Evolutionary conservation across 2,113 vertebrate genomes (phyloP).

Genomic region (Perca fluviatilis): DNA sequence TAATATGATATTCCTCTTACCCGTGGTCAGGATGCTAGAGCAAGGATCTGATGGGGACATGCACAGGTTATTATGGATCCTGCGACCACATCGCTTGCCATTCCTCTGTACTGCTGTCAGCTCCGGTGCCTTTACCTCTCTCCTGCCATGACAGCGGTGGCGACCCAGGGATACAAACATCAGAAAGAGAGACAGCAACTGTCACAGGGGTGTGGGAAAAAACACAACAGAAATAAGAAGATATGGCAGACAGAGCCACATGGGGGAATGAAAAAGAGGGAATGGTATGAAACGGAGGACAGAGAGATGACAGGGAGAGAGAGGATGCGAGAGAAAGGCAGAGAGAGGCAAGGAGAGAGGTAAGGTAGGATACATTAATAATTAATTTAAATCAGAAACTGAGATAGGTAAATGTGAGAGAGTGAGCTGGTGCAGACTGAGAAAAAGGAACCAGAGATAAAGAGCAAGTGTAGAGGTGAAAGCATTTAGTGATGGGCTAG

Average conservation of each 20-base stretch:
- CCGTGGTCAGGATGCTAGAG: conserved; percentile 86
- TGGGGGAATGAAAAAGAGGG: conserved; percentile 4
- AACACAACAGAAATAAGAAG: background rate
- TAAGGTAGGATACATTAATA: conserved; percentile 48
- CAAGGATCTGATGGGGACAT: conserved; percentile 87
- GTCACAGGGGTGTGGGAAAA: conserved; percentile 49
- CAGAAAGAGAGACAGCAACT: conserved; percentile 66
- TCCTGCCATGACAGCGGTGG: conserved; percentile 75
- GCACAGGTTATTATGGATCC: conserved; percentile 86
- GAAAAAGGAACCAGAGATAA: conserved; percentile 7
- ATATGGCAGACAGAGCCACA: conserved; percentile 20
- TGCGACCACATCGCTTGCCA: conserved; percentile 87
- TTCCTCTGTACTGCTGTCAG: conserved; percentile 73
- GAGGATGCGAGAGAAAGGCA: background rate
- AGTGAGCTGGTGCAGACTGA: background rate
- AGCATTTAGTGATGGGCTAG: conserved; percentile 10
- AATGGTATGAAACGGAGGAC: conserved; percentile 5
- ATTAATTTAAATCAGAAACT: conserved; percentile 48
- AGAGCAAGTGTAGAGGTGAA: conserved; percentile 34
- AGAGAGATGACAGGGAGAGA: background rate
- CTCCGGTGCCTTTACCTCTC: conserved; percentile 80
- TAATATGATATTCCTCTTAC: conserved; percentile 67
- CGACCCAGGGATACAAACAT: conserved; percentile 59
- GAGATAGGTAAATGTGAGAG: conserved; percentile 30
- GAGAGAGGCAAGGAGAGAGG: background rate